Percentiles rank a stretch among this genome's conserved stretches.
These are phyloP conservation scores for Alloscopus bannaensis DNA, from an alignment of 2,888 invertebrate genomes.

Conservation along the genomic window DNA sequence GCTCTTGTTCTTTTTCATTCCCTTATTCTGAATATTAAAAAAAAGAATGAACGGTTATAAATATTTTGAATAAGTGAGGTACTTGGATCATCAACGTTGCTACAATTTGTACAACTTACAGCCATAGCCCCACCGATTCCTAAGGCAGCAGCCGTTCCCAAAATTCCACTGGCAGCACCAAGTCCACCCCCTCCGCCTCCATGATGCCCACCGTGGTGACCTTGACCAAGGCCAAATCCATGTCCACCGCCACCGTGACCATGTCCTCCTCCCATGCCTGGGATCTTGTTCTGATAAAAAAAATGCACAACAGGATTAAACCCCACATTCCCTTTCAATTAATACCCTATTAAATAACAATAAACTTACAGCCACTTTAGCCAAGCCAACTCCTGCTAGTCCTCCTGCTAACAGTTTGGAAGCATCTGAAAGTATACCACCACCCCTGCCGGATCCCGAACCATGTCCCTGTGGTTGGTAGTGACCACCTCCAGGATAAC, in stretches of 20 bases:
- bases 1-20: conserved; percentile 75
- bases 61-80: no score
- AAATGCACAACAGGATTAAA: neutral
- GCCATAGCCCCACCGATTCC: conserved; percentile 68
- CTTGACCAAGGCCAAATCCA: conserved; percentile 13
- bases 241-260: conserved; percentile 29
- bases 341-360: neutral
- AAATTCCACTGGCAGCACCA: conserved; percentile 43
- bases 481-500: conserved; percentile 25
- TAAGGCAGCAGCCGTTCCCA: conserved; percentile 66
- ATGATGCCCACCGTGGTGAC: conserved; percentile 32
- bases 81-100: no score
- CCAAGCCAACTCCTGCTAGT: conserved; percentile 70
- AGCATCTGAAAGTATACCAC: conserved; percentile 64
- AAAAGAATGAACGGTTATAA: no score
- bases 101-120: conserved; percentile 48
- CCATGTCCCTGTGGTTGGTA: conserved; percentile 19
- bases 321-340: no score
- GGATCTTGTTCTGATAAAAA: conserved; percentile 65
- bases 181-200: conserved; percentile 45
- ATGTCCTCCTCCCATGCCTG: conserved; percentile 64
- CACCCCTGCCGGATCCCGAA: conserved; percentile 23
- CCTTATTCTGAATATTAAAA: conserved; percentile 73
- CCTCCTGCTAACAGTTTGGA: conserved; percentile 67
- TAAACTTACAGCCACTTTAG: conserved; percentile 64